phyloP scores from a whole-genome alignment of 2,113 vertebrate genomes.

The human region DNA sequence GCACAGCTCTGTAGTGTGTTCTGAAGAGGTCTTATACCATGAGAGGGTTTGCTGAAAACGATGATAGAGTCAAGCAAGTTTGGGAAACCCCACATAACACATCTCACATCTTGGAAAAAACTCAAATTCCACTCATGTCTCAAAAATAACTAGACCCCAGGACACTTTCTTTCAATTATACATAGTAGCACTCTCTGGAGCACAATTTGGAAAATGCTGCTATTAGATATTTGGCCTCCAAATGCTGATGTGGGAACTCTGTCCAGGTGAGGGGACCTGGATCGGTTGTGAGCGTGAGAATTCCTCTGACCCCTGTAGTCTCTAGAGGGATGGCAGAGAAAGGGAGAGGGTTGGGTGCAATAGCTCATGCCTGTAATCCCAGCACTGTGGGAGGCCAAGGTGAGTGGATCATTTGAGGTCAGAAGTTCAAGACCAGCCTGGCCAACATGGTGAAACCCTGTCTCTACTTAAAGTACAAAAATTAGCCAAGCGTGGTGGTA shows the following conservation, averaged over 20 bases:
- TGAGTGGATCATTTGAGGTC: too few species aligned
- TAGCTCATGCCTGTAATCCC: too few species aligned
- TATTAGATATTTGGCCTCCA: neutral
- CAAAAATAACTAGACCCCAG: neutral
- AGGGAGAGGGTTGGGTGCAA: neutral
- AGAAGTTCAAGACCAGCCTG: too few species aligned
- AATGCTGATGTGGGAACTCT: neutral
- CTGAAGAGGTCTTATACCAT: neutral
- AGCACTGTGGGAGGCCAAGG: too few species aligned
- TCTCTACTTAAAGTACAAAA: too few species aligned
- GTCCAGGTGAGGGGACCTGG: neutral
- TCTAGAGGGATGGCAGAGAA: neutral
- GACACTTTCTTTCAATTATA: neutral
- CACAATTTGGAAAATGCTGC: neutral
- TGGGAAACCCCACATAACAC: neutral
- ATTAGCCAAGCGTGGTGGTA: too few species aligned
- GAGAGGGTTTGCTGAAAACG: neutral
- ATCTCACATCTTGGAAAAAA: neutral
- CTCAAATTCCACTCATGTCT: neutral
- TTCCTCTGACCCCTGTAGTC: neutral
- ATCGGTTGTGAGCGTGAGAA: neutral
- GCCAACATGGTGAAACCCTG: too few species aligned
- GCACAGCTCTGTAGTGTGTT: neutral
- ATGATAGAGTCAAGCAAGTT: neutral
- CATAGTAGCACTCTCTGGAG: neutral